A percentile compares a stretch with the other conserved stretches of the same genome.
Conservation (phyloP, 2,888 invertebrate species). For the Siphlonurus alternatus region DNA sequence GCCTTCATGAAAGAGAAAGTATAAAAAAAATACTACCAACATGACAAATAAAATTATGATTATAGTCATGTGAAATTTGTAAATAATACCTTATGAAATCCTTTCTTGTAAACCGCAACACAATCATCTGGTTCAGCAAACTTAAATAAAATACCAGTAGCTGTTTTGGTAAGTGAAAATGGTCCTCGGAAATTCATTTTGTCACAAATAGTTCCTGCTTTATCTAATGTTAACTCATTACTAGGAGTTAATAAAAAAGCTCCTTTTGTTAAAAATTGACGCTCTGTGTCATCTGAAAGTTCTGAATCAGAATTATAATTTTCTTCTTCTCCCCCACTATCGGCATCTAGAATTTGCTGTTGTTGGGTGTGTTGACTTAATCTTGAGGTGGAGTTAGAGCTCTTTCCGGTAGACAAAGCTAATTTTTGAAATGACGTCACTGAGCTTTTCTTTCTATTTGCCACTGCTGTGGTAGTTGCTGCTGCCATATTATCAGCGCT, state of each 20-base stretch:
- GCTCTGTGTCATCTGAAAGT: not conserved
- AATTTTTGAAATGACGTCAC: not conserved
- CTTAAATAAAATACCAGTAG: slow-evolving; percentile 75
- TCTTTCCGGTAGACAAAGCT: not conserved
- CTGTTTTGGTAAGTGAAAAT: slow-evolving; percentile 73
- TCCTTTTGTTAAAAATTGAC: slow-evolving; percentile 27
- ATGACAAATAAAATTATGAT: too few species aligned
- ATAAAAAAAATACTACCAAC: too few species aligned
- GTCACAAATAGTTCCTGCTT: slow-evolving; percentile 70
- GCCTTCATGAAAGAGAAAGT: too few species aligned
- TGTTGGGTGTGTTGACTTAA: not conserved
- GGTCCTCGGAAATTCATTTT: slow-evolving; percentile 69
- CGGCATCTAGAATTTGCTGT: not conserved
- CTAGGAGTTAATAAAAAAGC: slow-evolving; percentile 74
- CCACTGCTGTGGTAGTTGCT: too few species aligned
- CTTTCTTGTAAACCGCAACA: slow-evolving; percentile 71
- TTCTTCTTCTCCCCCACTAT: not conserved
- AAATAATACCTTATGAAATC: slow-evolving; percentile 53
- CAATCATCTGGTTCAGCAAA: slow-evolving; percentile 76
- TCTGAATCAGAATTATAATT: not conserved
- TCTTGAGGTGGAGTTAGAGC: not conserved
- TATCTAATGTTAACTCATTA: slow-evolving; percentile 71
- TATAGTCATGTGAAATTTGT: too few species aligned
- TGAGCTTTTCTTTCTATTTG: not conserved
- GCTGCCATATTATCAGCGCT: not conserved